These are phyloP conservation scores for Vespertilio murinus DNA, from an alignment of 2,797 vertebrate species.

Conservation along the genomic window DNA sequence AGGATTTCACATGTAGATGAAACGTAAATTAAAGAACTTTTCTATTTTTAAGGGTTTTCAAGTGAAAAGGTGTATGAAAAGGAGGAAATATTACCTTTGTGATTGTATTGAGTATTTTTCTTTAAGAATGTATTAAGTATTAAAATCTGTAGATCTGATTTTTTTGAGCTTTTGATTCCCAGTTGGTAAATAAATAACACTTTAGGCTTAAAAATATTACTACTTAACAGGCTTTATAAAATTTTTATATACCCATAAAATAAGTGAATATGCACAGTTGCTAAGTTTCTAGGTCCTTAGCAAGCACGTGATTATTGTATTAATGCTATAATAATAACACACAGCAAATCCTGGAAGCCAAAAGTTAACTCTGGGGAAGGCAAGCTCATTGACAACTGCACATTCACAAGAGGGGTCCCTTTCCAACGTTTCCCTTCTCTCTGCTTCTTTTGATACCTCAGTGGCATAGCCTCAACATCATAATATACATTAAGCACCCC, in stretches of 20 bases:
- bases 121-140: not conserved
- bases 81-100: not conserved
- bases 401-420: not conserved
- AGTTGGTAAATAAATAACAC: slow-evolving; percentile 5
- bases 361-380: not conserved
- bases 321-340: not conserved
- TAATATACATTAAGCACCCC: slow-evolving; percentile 51
- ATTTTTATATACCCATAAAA: not conserved
- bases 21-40: not conserved
- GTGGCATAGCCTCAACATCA: not conserved
- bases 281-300: not conserved
- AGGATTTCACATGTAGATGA: not conserved
- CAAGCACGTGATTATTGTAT: not conserved
- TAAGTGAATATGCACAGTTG: not conserved
- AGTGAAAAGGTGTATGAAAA: not conserved
- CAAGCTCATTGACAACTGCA: not conserved
- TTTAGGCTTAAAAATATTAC: not conserved
- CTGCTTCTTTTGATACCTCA: slow-evolving; percentile 19
- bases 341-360: not conserved
- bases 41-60: slow-evolving; percentile 23
- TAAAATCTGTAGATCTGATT: not conserved
- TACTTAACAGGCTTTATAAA: not conserved
- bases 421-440: not conserved
- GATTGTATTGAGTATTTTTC: not conserved
- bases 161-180: not conserved